Percentiles rank a stretch among this genome's conserved stretches.
phyloP scores from a whole-genome alignment of 2,797 vertebrate genomes.

The Betta splendens region DNA sequence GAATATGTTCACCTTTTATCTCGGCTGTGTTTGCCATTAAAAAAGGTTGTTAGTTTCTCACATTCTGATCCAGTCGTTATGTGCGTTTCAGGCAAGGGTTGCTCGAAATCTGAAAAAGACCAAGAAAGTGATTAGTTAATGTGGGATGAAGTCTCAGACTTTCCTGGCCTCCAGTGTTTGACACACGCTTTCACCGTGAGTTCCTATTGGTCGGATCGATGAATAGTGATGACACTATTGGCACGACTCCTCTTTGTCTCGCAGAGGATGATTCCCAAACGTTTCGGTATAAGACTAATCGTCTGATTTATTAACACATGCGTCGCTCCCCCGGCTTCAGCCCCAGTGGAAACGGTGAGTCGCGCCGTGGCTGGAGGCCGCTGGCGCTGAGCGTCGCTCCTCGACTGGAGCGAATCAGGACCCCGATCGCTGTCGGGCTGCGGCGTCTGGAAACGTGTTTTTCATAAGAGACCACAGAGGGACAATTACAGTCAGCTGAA shows the following conservation, averaged over 20 bases:
- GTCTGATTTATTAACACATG: conserved; percentile 38
- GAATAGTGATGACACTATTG: conserved; percentile 3
- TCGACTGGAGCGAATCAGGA: conserved; percentile 73
- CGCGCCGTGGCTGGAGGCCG: conserved; percentile 56
- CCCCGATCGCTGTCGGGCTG: conserved; percentile 75
- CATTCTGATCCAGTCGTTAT: too few relatives aligned
- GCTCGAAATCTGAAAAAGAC: too few relatives aligned
- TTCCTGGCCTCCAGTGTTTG: background rate
- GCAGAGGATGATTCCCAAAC: conserved; percentile 30
- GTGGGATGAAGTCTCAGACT: background rate
- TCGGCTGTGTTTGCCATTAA: background rate
- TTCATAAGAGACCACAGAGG: conserved; percentile 75
- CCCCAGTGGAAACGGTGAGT: conserved; percentile 66
- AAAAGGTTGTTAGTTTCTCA: too few relatives aligned
- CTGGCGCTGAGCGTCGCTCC: conserved; percentile 58
- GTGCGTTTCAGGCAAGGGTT: too few relatives aligned
- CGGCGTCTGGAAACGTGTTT: conserved; percentile 77
- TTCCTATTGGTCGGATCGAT: background rate
- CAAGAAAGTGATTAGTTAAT: too few relatives aligned
- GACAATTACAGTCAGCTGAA: conserved; percentile 77
- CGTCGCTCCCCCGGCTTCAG: conserved; percentile 30
- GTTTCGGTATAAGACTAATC: conserved; percentile 29
- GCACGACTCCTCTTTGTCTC: background rate
- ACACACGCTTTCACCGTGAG: background rate
- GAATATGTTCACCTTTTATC: conserved; percentile 20